Evolutionary conservation across 2,797 vertebrate genomes (phyloP).

Genomic region (Masticophis lateralis): DNA sequence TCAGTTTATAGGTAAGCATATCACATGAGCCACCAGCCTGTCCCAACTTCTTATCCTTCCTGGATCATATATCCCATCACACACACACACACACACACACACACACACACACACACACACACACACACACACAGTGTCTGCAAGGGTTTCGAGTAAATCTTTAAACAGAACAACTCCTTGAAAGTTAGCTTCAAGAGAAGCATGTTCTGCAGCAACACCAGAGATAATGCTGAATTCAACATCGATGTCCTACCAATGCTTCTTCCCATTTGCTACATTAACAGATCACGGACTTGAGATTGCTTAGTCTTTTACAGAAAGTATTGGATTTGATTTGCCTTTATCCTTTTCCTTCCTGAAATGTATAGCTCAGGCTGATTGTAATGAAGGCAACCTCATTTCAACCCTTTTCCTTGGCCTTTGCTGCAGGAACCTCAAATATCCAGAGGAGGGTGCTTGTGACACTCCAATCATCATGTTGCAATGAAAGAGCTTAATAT

Average conservation of each 20-base stretch:
- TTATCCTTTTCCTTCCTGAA: neutral
- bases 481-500: neutral
- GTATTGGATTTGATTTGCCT: neutral
- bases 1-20: neutral
- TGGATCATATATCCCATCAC: neutral
- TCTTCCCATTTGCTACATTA: slow-evolving; percentile 16
- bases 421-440: slow-evolving; percentile 37
- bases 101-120: no score
- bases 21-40: neutral
- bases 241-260: neutral
- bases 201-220: slow-evolving; percentile 14
- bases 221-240: slow-evolving; percentile 17
- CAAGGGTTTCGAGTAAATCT: neutral
- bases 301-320: neutral
- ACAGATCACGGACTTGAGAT: slow-evolving; percentile 3
- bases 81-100: no score
- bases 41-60: neutral
- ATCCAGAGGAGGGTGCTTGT: slow-evolving; percentile 65
- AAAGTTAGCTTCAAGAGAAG: slow-evolving; percentile 28
- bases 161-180: slow-evolving; percentile 29
- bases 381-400: neutral
- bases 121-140: neutral
- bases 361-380: neutral
- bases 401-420: neutral
- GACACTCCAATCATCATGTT: slow-evolving; percentile 37